Conservation (phyloP, 2,113 vertebrate genomes). For the Myodes glareolus region DNA sequence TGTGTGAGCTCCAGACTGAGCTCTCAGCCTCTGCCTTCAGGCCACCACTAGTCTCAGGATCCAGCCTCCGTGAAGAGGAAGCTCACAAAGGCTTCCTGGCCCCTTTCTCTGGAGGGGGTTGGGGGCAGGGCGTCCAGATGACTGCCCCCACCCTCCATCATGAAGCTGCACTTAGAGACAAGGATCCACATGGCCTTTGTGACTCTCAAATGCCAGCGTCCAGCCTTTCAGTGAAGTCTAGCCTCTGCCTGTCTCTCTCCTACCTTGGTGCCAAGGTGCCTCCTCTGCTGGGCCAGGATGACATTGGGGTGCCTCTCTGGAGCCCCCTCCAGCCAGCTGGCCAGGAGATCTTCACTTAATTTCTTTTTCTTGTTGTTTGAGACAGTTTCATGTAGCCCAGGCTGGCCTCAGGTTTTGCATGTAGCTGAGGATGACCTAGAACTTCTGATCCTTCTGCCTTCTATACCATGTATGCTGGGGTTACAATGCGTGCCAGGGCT, state of each 20-base stretch:
- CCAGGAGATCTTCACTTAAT: neutral
- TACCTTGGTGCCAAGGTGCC: neutral
- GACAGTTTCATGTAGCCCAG: neutral
- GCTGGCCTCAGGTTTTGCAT: neutral
- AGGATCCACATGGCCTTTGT: conserved; percentile 66
- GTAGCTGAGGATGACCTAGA: neutral
- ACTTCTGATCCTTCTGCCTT: neutral
- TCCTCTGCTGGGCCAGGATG: neutral
- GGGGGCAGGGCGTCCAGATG: neutral
- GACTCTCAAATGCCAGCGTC: conserved; percentile 60
- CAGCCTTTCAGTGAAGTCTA: neutral
- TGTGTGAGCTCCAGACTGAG: too few relatives aligned
- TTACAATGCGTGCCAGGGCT: neutral
- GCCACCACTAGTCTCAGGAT: neutral
- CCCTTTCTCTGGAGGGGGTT: neutral
- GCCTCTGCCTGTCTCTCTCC: conserved; percentile 74
- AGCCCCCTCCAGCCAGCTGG: neutral
- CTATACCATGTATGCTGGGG: too few relatives aligned
- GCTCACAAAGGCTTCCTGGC: neutral
- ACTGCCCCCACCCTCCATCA: neutral
- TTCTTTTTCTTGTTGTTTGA: neutral
- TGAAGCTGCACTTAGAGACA: neutral
- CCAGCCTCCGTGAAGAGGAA: neutral
- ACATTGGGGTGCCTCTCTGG: neutral
- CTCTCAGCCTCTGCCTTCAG: neutral